These are phyloP conservation scores for Drosophila vallismaia DNA, from an alignment of 2,888 invertebrate genomes.

Conservation along the genomic window DNA sequence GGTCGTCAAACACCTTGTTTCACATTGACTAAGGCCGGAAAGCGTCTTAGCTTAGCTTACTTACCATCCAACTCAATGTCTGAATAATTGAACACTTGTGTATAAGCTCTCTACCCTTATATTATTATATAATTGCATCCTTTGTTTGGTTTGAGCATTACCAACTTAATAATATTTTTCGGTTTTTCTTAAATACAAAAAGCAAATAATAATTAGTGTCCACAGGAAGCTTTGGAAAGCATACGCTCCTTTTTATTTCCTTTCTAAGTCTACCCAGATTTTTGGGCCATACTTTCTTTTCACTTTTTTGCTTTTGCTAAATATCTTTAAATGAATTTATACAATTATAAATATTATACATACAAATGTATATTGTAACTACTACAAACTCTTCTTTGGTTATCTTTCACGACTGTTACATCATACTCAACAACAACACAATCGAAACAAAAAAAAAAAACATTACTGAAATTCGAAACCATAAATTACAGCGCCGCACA, in stretches of 20 bases:
- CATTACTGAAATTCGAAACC: slow-evolving; percentile 47
- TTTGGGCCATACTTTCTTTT: slow-evolving; percentile 23
- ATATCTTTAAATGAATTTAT: slow-evolving; percentile 33
- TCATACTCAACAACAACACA: slow-evolving; percentile 54
- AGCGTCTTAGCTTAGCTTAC: slow-evolving; percentile 36
- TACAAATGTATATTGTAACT: slow-evolving; percentile 68
- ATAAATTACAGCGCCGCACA: slow-evolving; percentile 84
- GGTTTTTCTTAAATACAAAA: slow-evolving; percentile 6
- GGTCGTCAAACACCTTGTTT: slow-evolving; percentile 23
- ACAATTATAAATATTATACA: slow-evolving; percentile 43
- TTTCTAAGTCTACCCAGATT: slow-evolving; percentile 14
- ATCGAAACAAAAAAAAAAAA: slow-evolving; percentile 50
- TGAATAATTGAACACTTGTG: slow-evolving; percentile 41
- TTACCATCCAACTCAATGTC: slow-evolving; percentile 25
- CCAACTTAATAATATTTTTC: slow-evolving; percentile 4
- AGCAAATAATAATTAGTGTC: slow-evolving; percentile 32
- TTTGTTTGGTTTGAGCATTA: slow-evolving; percentile 38
- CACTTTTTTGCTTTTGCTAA: slow-evolving; percentile 54
- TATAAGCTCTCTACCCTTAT: slow-evolving; percentile 34
- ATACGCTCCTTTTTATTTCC: slow-evolving; percentile 20
- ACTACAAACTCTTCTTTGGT: slow-evolving; percentile 70
- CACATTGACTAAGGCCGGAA: slow-evolving; percentile 6
- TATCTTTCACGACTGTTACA: slow-evolving; percentile 73
- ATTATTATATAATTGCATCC: slow-evolving; percentile 51
- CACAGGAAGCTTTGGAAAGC: slow-evolving; percentile 24